Percentiles rank a stretch among this genome's conserved stretches.
Conservation (phyloP, 2,888 invertebrate genomes). For the Tanypteryx hageni region DNA sequence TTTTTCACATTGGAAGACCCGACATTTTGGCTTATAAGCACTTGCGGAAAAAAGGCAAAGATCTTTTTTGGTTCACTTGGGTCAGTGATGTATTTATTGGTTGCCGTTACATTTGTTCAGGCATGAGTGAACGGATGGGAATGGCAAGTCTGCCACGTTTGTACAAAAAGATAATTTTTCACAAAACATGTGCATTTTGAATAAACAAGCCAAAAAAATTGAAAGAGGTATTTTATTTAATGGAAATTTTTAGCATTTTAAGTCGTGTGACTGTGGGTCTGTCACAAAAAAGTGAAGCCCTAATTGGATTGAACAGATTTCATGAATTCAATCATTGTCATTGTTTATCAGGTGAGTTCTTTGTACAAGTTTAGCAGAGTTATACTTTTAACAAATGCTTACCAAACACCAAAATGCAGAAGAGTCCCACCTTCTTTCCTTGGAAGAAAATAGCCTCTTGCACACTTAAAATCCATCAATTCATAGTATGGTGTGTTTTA, state of each 20-base stretch:
- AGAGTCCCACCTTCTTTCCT: neutral
- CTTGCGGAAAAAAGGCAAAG: slow-evolving; percentile 53
- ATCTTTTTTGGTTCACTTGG: slow-evolving; percentile 65
- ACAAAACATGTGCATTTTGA: slow-evolving; percentile 67
- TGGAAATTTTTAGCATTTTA: slow-evolving; percentile 45
- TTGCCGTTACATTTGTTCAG: slow-evolving; percentile 65
- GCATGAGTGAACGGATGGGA: slow-evolving; percentile 64
- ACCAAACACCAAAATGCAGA: neutral
- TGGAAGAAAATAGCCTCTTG: neutral
- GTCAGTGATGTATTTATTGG: slow-evolving; percentile 66
- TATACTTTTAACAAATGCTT: neutral
- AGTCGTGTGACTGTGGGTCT: neutral
- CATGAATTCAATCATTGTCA: neutral
- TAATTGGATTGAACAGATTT: neutral
- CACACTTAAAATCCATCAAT: neutral
- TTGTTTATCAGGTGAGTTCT: slow-evolving; percentile 11
- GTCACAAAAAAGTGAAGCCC: neutral
- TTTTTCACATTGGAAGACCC: slow-evolving; percentile 43
- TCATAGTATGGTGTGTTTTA: neutral
- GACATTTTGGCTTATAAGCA: slow-evolving; percentile 63
- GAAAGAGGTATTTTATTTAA: slow-evolving; percentile 61
- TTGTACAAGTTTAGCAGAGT: neutral
- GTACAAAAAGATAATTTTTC: slow-evolving; percentile 66
- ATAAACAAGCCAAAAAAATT: slow-evolving; percentile 65
- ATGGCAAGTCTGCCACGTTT: slow-evolving; percentile 65